These are phyloP conservation scores for Linyphia triangularis DNA, from an alignment of 2,888 invertebrate genomes.

Conservation along the genomic window DNA sequence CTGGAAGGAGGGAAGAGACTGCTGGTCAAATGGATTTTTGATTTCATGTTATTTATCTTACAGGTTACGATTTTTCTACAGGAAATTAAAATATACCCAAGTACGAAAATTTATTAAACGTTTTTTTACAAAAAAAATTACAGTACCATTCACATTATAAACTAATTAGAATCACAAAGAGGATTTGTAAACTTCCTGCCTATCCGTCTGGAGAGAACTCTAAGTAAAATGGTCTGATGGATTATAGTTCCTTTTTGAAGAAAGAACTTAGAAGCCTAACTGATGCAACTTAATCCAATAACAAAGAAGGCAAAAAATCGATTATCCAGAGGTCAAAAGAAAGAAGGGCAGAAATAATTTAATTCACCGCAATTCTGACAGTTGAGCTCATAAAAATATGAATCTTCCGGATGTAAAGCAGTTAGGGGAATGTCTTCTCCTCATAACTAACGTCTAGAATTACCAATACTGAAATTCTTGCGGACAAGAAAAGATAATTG, in stretches of 20 bases:
- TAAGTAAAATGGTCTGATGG: not conserved
- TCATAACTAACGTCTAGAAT: not conserved
- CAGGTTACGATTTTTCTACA: too few species aligned
- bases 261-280: constrained; percentile 39
- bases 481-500: not conserved
- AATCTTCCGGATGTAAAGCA: not conserved
- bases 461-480: not conserved
- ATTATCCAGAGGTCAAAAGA: not conserved
- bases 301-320: constrained; percentile 28
- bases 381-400: not conserved
- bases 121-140: too few species aligned
- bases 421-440: not conserved
- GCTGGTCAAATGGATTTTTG: too few species aligned
- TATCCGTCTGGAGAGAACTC: not conserved
- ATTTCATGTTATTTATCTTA: too few species aligned
- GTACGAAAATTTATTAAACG: too few species aligned
- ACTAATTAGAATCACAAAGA: too few species aligned
- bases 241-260: constrained; percentile 1
- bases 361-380: constrained; percentile 21
- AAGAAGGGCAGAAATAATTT: constrained; percentile 18
- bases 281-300: constrained; percentile 46
- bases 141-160: too few species aligned
- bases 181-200: too few species aligned
- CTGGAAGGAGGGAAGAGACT: too few species aligned
- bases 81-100: too few species aligned